phyloP scores from a whole-genome alignment of 2,797 vertebrate species.

The Thalassophryne amazonica region DNA sequence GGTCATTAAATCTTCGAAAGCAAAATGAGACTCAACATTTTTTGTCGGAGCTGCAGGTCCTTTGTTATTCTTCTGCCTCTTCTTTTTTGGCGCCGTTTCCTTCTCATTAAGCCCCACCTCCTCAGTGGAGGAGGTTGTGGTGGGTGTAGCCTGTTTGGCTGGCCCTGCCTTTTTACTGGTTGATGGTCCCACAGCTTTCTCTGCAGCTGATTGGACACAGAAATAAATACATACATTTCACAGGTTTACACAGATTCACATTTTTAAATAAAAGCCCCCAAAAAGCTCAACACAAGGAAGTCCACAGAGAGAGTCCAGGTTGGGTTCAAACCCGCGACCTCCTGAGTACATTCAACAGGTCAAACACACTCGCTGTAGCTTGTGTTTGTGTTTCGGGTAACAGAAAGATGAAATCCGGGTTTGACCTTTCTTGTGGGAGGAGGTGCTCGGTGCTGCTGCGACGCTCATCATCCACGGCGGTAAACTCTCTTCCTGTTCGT shows the following conservation, averaged over 20 bases:
- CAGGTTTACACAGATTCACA: not conserved
- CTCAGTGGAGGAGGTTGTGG: conserved; percentile 6
- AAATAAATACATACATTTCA: not conserved
- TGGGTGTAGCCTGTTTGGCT: conserved; percentile 4
- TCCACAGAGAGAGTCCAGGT: no score
- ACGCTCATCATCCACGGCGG: conserved; percentile 72
- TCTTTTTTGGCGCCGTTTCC: conserved; percentile 34
- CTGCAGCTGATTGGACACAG: not conserved
- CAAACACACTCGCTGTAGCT: no score
- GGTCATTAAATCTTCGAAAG: not conserved
- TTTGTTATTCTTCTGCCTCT: conserved; percentile 15
- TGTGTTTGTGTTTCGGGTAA: no score
- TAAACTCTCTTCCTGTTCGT: conserved; percentile 51
- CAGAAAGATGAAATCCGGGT: not conserved
- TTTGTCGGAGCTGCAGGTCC: conserved; percentile 14
- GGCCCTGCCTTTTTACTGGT: not conserved
- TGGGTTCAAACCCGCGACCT: no score
- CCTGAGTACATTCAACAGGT: no score
- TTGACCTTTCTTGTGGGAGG: conserved; percentile 32
- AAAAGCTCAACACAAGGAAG: no score
- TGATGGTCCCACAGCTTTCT: not conserved
- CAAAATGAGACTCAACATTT: conserved; percentile 28
- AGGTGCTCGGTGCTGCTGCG: not conserved
- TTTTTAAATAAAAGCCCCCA: no score
- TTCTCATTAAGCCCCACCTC: conserved; percentile 30